Percentiles rank a stretch among this genome's conserved stretches.
phyloP scores from a whole-genome alignment of 2,797 vertebrate genomes.

The Petrocephalus schoutedeni region DNA sequence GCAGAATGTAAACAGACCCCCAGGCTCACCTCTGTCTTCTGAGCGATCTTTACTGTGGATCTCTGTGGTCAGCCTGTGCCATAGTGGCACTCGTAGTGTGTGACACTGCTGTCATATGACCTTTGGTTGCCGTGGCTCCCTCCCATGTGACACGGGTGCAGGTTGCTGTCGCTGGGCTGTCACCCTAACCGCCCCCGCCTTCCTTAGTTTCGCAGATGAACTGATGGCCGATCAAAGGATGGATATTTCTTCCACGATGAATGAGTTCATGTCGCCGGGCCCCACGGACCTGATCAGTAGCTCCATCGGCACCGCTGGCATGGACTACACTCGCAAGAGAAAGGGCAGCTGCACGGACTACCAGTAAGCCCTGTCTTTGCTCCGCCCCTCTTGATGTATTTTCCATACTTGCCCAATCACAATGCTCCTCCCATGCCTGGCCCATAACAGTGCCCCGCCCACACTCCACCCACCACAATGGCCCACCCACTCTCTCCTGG shows the following conservation, averaged over 20 bases:
- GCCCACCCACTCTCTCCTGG: background rate
- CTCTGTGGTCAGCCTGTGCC: background rate
- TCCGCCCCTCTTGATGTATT: background rate
- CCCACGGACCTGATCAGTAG: conserved; percentile 90
- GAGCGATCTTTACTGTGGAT: background rate
- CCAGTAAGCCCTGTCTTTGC: conserved; percentile 70
- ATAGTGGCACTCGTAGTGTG: background rate
- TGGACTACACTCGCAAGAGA: conserved; percentile 95
- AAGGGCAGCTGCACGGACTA: conserved; percentile 95
- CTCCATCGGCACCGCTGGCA: conserved; percentile 78
- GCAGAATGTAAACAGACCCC: background rate
- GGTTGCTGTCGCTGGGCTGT: background rate
- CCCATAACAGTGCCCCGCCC: too few relatives aligned
- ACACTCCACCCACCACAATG: background rate
- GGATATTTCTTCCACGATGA: conserved; percentile 99
- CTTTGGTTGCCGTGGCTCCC: background rate
- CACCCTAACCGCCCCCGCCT: background rate
- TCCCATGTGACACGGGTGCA: background rate
- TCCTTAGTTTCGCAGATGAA: conserved; percentile 63
- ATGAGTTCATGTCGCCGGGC: conserved; percentile 93
- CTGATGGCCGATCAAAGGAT: conserved; percentile 99
- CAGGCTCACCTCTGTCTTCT: background rate
- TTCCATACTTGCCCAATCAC: background rate
- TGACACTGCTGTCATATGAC: background rate
- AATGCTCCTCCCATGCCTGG: too few relatives aligned